Evolutionary conservation across 2,113 vertebrate species (phyloP), one percentile per base, ranked within the genome.

Genomic region (Bubo bubo): DNA sequence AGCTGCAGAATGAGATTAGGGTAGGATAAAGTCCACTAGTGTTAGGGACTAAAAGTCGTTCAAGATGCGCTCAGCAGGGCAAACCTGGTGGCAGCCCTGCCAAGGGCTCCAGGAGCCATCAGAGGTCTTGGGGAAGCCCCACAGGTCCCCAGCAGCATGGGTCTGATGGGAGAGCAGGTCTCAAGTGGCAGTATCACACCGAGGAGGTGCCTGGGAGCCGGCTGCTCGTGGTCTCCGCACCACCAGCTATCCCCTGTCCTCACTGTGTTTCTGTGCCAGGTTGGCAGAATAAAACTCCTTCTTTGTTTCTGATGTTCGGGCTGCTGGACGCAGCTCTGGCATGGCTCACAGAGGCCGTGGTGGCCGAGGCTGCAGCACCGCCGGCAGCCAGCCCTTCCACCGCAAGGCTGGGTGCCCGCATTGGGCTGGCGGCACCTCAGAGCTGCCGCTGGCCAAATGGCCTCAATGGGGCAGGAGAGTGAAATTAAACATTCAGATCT

Each of bases 401-500:
- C 2, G 37, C 37, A 5, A 27, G 79, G 32, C 63, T 23, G 79
- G 59, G n/a, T 30, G n/a, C 41, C 35, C 4, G 2, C 3, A 0
- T 6, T 5, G 23, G 20, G 60, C 70, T 68, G 76, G 63, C 4
- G 19, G 15, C 74, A 62, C 88, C 79, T 64, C 0, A 3, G 63
- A 34, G 50, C n/a, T 88, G 22, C 43, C 58, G 58, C 34, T 5
- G 56, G 80, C 83, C 63, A 68, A 93, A 35, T 17, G 71, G 52
- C 76, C 64, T 68, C 76, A 22, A 4, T 0, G 5, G 58, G 62
- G 58, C 77, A 55, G 81, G 50, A 50, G 1, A 26, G 34, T 8
- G 66, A 96, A 91, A 77, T 87, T 21, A 95, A 82, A 94, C 80
- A 19, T 62, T 50, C 71, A 7, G 34, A 67, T 77, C 88, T 91